A percentile compares a stretch with the other conserved stretches of the same genome.
Conservation (phyloP, 1,140 invertebrate genomes). For the Zaprionus africanus region DNA sequence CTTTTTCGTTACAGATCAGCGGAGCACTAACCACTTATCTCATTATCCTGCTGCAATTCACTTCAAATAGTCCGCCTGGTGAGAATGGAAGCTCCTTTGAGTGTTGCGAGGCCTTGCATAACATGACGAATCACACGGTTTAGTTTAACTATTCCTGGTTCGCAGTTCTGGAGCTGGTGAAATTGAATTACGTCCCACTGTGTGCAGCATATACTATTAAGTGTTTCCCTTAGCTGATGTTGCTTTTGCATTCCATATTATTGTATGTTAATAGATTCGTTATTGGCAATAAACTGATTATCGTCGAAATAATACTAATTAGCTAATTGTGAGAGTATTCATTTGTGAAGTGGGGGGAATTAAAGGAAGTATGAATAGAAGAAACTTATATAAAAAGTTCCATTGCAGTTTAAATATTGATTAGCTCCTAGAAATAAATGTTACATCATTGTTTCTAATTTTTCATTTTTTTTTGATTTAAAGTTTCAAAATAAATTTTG, state of each 20-base stretch:
- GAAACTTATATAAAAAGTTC: background rate
- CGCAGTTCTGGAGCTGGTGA: slow-evolving; percentile 44
- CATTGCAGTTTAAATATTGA: background rate
- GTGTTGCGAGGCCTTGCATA: slow-evolving; percentile 60
- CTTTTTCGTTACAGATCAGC: slow-evolving; percentile 63
- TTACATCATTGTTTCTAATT: too few species aligned
- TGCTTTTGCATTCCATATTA: slow-evolving; percentile 52
- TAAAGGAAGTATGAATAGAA: background rate
- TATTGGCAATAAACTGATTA: slow-evolving; percentile 64
- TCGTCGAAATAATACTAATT: slow-evolving; percentile 15
- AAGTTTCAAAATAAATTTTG: background rate
- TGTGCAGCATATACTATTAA: slow-evolving; percentile 46
- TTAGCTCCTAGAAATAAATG: too few species aligned
- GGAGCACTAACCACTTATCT: slow-evolving; percentile 81
- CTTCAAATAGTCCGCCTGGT: slow-evolving; percentile 61
- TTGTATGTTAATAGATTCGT: slow-evolving; percentile 52
- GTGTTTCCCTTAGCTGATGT: slow-evolving; percentile 54
- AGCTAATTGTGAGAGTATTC: slow-evolving; percentile 11
- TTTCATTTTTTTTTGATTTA: too few species aligned
- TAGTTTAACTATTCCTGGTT: slow-evolving; percentile 29
- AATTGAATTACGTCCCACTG: slow-evolving; percentile 55
- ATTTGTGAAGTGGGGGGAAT: background rate
- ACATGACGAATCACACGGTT: slow-evolving; percentile 62
- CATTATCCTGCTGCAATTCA: slow-evolving; percentile 81
- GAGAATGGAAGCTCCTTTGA: slow-evolving; percentile 35